Evolutionary conservation across 30 jellyfish, hydroid and myxozoan species (phyloP).

Genomic region (Aurelia sp.): DNA sequence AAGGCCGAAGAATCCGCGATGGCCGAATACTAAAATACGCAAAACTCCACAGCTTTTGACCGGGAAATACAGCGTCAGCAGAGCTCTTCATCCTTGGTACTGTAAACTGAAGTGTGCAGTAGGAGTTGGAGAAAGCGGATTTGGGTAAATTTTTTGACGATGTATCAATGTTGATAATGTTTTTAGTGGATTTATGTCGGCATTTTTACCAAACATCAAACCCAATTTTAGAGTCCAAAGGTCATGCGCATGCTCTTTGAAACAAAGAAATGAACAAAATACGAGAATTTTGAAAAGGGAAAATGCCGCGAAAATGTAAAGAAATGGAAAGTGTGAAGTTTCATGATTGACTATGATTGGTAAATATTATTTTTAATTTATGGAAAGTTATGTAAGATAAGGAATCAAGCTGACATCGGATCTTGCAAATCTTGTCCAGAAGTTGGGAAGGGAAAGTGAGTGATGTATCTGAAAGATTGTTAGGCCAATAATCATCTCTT

Average conservation of each 20-base stretch:
- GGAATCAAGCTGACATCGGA: no score
- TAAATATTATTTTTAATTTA: no score
- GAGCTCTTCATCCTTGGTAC: slow-evolving; percentile 33
- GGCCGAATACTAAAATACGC: slow-evolving; percentile 32
- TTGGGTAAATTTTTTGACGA: slow-evolving; percentile 76
- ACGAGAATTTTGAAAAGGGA: slow-evolving; percentile 17
- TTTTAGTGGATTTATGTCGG: slow-evolving; percentile 76
- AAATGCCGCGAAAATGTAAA: not conserved
- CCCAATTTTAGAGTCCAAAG: slow-evolving; percentile 46
- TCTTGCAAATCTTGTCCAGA: no score
- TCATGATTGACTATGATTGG: no score
- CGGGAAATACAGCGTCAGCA: slow-evolving; percentile 35
- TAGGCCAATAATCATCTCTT: no score
- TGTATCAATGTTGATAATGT: slow-evolving; percentile 57
- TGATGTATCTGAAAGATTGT: no score
- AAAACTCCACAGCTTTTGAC: slow-evolving; percentile 21
- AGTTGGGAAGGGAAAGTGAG: no score
- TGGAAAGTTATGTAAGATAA: no score
- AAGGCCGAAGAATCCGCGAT: slow-evolving; percentile 59
- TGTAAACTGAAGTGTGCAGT: slow-evolving; percentile 66
- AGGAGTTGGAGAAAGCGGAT: slow-evolving; percentile 50
- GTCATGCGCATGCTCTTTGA: slow-evolving; percentile 77
- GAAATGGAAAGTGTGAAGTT: not conserved
- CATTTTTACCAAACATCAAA: slow-evolving; percentile 19
- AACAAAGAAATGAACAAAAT: not conserved